phyloP scores from a whole-genome alignment of 2,113 vertebrate species.

The Phrynosoma platyrhinos region DNA sequence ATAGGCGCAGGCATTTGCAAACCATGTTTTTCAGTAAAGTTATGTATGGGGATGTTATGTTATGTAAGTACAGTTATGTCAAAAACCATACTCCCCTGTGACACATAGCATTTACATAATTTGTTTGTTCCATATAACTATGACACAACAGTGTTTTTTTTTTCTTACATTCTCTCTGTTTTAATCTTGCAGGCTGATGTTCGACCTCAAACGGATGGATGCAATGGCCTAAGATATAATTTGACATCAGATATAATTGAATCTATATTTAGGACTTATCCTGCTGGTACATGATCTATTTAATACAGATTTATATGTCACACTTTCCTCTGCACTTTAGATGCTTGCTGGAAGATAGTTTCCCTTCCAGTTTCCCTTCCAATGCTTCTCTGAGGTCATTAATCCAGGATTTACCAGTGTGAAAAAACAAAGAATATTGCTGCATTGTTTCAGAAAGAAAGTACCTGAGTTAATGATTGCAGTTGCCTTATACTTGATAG shows the following conservation, averaged over 20 bases:
- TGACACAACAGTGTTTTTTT: not conserved
- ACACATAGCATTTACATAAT: not conserved
- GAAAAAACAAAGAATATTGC: no score
- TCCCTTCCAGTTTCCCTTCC: not conserved
- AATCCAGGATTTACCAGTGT: not conserved
- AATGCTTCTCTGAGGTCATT: not conserved
- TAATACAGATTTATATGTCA: not conserved
- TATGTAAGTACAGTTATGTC: no score
- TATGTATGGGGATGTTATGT: no score
- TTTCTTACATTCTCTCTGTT: conserved; percentile 8
- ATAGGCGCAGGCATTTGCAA: not conserved
- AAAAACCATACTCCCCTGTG: not conserved
- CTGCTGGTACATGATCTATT: conserved; percentile 85
- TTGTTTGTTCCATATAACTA: not conserved
- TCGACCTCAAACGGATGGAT: conserved; percentile 96
- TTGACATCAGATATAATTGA: conserved; percentile 97
- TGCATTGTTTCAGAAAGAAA: no score
- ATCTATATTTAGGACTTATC: conserved; percentile 98
- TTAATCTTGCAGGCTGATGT: conserved; percentile 91
- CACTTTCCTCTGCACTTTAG: not conserved
- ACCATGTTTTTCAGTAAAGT: not conserved
- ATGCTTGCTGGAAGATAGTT: not conserved
- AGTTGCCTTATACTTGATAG: no score
- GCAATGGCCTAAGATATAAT: conserved; percentile 97
- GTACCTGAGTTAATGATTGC: no score